Conservation (phyloP, 1,140 invertebrate genomes). For the Dinoponera quadriceps region DNA sequence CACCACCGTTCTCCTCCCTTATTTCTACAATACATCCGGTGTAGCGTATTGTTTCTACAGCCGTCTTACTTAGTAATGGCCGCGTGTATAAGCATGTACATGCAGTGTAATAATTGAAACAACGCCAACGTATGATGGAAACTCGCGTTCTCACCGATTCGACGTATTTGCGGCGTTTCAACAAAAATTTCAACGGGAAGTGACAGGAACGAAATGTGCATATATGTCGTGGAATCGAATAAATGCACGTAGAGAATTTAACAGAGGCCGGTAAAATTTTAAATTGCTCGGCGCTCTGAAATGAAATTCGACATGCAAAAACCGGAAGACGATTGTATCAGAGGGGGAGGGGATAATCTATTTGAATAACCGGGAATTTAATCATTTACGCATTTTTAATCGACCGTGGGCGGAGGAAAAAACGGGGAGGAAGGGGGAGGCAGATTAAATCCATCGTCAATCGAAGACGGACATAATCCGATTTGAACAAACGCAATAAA, state of each 20-base stretch:
- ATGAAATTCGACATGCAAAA: constrained; percentile 11
- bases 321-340: not conserved
- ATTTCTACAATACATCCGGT: not conserved
- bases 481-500: constrained; percentile 60
- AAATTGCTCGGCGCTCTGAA: constrained; percentile 6
- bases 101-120: not conserved
- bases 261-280: constrained; percentile 19
- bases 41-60: not conserved
- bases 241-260: not conserved
- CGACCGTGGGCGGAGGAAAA: not conserved
- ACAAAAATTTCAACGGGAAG: no score
- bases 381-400: constrained; percentile 53
- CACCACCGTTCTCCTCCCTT: not conserved
- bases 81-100: not conserved
- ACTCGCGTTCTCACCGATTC: not conserved
- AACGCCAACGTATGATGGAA: not conserved
- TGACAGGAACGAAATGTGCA: not conserved
- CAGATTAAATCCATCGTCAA: constrained; percentile 50
- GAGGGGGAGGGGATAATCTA: constrained; percentile 14
- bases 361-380: constrained; percentile 47
- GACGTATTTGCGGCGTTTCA: no score
- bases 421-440: not conserved
- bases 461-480: constrained; percentile 54
- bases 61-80: not conserved
- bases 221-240: not conserved